A percentile compares a stretch with the other conserved stretches of the same genome.
Conservation (phyloP, 2,113 vertebrate species). For the Pipra filicauda region DNA sequence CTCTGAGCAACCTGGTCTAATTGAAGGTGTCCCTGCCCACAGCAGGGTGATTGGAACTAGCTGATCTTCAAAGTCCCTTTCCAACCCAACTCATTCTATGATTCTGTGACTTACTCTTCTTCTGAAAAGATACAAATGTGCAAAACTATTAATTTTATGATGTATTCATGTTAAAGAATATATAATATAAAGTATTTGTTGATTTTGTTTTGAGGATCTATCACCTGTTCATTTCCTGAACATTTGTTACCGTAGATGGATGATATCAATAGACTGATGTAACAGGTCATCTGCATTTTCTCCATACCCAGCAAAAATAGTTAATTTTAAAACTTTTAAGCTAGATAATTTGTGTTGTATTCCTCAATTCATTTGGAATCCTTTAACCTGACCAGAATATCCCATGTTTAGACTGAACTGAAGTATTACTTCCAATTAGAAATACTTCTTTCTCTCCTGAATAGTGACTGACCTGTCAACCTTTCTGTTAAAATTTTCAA, state of each 20-base stretch:
- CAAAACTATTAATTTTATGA: not conserved
- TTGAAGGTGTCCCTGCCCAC: not conserved
- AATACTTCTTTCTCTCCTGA: not conserved
- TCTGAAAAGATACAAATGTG: not conserved
- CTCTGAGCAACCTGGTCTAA: not conserved
- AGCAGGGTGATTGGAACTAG: not conserved
- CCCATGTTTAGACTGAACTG: not conserved
- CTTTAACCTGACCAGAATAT: not conserved
- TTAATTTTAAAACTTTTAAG: not conserved
- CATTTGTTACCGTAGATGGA: not conserved
- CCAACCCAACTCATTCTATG: not conserved
- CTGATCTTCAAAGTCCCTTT: not conserved
- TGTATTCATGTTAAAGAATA: not conserved
- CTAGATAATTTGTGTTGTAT: not conserved
- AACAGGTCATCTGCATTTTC: not conserved
- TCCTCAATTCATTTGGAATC: not conserved
- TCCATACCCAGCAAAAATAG: not conserved
- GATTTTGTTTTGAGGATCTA: not conserved
- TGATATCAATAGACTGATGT: not conserved
- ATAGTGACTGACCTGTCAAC: not conserved
- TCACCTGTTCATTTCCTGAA: not conserved
- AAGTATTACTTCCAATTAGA: not conserved
- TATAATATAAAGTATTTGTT: not conserved
- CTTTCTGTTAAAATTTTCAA: not conserved
- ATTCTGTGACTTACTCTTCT: not conserved